phyloP scores from a whole-genome alignment of 2,888 invertebrate species.

The Pecten maximus region DNA sequence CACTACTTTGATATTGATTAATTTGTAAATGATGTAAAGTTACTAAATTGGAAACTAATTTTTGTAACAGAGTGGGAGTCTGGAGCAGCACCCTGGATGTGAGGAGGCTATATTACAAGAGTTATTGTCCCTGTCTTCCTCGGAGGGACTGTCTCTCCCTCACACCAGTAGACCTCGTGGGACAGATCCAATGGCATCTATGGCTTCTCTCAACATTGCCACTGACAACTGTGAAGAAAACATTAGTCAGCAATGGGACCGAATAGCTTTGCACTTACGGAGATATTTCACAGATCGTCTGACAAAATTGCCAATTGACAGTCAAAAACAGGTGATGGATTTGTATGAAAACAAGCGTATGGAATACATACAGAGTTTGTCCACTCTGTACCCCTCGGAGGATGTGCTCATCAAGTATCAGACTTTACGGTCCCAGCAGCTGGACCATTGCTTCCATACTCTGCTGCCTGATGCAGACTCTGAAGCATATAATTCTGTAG shows the following conservation, averaged over 20 bases:
- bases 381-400: conserved; percentile 73
- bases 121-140: conserved; percentile 74
- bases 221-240: conserved; percentile 74
- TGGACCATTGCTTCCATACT: conserved; percentile 70
- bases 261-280: conserved; percentile 67
- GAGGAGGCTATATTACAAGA: conserved; percentile 78
- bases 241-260: conserved; percentile 73
- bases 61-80: conserved; percentile 62
- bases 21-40: no score
- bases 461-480: conserved; percentile 69
- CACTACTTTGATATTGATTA: no score
- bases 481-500: conserved; percentile 69
- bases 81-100: conserved; percentile 77
- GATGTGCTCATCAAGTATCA: conserved; percentile 72
- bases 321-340: conserved; percentile 60
- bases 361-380: conserved; percentile 76
- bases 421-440: conserved; percentile 72
- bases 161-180: conserved; percentile 60
- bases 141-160: conserved; percentile 79
- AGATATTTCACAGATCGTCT: conserved; percentile 73
- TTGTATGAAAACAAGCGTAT: conserved; percentile 68
- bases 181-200: conserved; percentile 70
- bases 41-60: conserved; percentile 24
- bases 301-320: conserved; percentile 67
- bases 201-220: conserved; percentile 77